A percentile compares a stretch with the other conserved stretches of the same genome.
phyloP scores from a whole-genome alignment of 2,113 vertebrate genomes.

The Mungos mungo region DNA sequence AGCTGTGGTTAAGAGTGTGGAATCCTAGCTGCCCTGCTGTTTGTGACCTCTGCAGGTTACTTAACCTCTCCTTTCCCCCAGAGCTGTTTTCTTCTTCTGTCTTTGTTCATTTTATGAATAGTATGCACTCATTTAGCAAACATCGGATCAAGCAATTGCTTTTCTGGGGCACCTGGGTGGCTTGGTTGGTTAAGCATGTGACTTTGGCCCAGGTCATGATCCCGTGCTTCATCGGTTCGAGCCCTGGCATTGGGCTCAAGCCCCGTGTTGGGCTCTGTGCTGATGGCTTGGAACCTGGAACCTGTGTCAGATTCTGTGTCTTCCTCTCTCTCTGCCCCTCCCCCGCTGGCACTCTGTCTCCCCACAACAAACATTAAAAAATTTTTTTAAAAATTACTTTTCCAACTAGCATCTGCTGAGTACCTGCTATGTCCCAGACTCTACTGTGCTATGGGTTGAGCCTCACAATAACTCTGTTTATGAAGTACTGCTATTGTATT shows the following conservation, averaged over 20 bases:
- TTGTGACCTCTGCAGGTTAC: neutral
- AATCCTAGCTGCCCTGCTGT: neutral
- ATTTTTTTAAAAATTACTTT: neutral
- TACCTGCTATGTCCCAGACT: neutral
- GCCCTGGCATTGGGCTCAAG: no score
- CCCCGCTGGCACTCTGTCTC: no score
- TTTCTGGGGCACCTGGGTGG: neutral
- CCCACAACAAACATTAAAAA: no score
- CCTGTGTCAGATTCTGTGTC: no score
- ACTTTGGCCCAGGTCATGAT: no score
- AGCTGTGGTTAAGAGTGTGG: neutral
- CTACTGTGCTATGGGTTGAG: neutral
- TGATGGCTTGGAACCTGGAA: no score
- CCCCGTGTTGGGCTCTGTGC: no score
- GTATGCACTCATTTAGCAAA: slow-evolving; percentile 19
- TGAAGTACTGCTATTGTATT: neutral
- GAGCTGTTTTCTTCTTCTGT: neutral
- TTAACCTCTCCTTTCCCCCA: neutral
- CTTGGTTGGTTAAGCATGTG: no score
- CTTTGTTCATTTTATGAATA: slow-evolving; percentile 8
- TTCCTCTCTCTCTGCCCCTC: no score
- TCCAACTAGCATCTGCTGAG: slow-evolving; percentile 1
- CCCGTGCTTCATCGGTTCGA: no score
- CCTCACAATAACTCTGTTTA: neutral
- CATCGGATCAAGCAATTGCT: neutral